Base-by-base conservation (phyloP, 1,140 invertebrate species). In the Papilio xuthus region DNA sequence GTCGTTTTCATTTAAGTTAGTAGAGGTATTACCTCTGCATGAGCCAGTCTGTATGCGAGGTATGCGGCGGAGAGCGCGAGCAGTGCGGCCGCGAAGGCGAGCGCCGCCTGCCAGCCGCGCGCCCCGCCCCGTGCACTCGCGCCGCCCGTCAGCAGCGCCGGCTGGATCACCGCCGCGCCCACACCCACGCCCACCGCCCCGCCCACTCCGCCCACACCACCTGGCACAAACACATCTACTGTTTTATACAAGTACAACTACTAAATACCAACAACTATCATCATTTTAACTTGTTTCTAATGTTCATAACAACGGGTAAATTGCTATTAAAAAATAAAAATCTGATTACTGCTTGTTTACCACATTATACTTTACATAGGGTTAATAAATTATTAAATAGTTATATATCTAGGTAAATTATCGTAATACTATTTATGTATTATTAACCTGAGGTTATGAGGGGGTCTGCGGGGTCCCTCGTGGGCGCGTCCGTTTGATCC, bases 161-260 rank as follows among this genome's bases (percentile, higher is more conserved):
- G 91, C 79, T 92, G 91, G 78, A 92, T 93, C 71, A 92, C 90
- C 20, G 91, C 88, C 9, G 89, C 89, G 15, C 86, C 85, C 67
- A 83, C 84, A 73, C 47, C 20, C 15, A 44, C 78, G 32, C 32
- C 32, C 32, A 32, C 32, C 6, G 32, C 32, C 2, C 23, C 63
- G 23, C 23, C 28, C 67, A 18, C 67, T 0, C 32, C 32, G 32
- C 28, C 60, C 20, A 26, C 67, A 6, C 67, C 28, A 15, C 67
- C 67, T 28, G 67, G 15, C 7, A 63, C 56, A 63, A 20, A 63
- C 20, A 18, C 9, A 26, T 3, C 4, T 37, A 78, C 28, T 67
- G 10, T 77, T 50, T 18, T 18, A 10, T 50, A 50, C 18, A 50
- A 50, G 3, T 50, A 4, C 9, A 44, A 15, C 32, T 3, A 32